Evolutionary conservation across 2,888 invertebrate species (phyloP).

Genomic region (Phengaris arion): DNA sequence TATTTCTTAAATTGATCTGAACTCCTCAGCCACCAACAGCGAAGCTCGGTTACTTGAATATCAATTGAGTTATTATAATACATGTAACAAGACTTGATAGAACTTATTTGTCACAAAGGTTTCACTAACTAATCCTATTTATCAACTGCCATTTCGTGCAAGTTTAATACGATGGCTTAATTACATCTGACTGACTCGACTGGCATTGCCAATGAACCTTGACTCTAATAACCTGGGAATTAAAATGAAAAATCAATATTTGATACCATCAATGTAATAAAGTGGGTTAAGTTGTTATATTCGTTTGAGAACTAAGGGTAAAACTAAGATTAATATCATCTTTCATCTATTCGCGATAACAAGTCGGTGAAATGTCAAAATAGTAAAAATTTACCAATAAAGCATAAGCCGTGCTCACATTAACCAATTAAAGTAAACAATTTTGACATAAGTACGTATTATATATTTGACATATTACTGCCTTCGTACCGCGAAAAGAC

Average conservation of each 20-base stretch:
- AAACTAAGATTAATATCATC: background rate
- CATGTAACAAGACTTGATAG: background rate
- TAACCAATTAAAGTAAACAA: too few relatives aligned
- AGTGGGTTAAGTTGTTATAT: background rate
- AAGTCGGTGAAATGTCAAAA: too few relatives aligned
- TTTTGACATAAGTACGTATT: too few relatives aligned
- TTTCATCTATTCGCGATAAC: too few relatives aligned
- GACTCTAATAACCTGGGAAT: background rate
- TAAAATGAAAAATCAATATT: conserved; percentile 15
- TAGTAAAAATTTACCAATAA: too few relatives aligned
- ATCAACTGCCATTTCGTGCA: conserved; percentile 20
- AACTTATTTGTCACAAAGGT: conserved; percentile 6
- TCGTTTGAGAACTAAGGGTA: background rate
- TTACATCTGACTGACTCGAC: conserved; percentile 9
- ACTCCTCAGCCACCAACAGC: too few relatives aligned
- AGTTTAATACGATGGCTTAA: conserved; percentile 22
- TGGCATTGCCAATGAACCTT: conserved; percentile 16
- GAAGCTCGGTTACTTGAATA: background rate
- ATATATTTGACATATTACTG: too few relatives aligned
- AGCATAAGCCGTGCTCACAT: too few relatives aligned
- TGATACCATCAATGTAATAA: background rate
- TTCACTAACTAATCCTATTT: conserved; percentile 16
- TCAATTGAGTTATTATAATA: background rate
- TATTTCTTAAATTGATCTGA: too few relatives aligned
- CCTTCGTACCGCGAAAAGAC: too few relatives aligned